A percentile compares a stretch with the other conserved stretches of the same genome.
These are phyloP conservation scores for Ephydatia muelleri DNA, from an alignment of 37 sponge, comb jelly and placozoan genomes.

Conservation along the genomic window DNA sequence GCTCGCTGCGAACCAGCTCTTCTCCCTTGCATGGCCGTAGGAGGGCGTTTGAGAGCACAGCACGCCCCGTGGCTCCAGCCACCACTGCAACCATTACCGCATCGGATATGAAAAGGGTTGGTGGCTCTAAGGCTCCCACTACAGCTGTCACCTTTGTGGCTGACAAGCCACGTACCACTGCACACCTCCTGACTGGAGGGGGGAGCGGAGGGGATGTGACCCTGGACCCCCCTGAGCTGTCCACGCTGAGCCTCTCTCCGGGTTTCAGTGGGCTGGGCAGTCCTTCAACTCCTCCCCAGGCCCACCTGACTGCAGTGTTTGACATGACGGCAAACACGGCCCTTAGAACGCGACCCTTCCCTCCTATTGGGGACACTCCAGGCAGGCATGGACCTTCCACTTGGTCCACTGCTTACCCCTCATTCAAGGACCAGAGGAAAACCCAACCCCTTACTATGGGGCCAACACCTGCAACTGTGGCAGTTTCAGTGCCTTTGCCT, in stretches of 20 bases:
- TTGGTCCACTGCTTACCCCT: not conserved
- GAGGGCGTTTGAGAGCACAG: not conserved
- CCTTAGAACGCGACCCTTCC: not conserved
- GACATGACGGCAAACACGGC: not conserved
- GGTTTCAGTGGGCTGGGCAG: not conserved
- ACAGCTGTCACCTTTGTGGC: not conserved
- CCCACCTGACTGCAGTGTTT: slow-evolving; percentile 10
- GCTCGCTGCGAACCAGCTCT: not conserved
- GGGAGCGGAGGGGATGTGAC: not conserved
- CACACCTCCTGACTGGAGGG: not conserved
- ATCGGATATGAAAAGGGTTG: not conserved
- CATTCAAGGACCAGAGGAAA: not conserved
- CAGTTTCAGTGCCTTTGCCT: not conserved
- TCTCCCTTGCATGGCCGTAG: not conserved
- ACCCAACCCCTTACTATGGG: not conserved
- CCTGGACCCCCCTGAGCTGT: not conserved
- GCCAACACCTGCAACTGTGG: not conserved
- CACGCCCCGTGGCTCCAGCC: too few relatives aligned
- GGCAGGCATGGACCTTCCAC: not conserved
- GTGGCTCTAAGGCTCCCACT: not conserved
- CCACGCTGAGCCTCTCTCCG: not conserved
- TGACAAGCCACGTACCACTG: not conserved
- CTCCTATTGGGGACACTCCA: not conserved
- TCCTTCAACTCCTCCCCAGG: slow-evolving; percentile 15
- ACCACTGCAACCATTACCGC: not conserved